Evolutionary conservation across 2,888 invertebrate species (phyloP).

Genomic region (Eupithecia subumbrata): DNA sequence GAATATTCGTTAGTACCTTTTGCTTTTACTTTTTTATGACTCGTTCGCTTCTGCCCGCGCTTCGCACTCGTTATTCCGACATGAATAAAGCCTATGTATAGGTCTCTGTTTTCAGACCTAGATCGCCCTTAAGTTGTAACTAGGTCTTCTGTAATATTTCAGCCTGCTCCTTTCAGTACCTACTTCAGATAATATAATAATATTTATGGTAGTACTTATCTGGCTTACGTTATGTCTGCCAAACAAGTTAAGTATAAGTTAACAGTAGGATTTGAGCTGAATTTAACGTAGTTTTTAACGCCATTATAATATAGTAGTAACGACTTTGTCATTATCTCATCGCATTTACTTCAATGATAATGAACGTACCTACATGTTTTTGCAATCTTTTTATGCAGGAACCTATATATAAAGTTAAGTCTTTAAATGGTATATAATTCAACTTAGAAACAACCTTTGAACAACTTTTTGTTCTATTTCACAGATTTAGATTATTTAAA

Average conservation of each 20-base stretch:
- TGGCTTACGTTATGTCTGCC: too few relatives aligned
- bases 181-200: not conserved
- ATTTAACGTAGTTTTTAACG: not conserved
- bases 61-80: not conserved
- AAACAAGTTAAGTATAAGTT: too few relatives aligned
- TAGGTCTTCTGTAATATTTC: not conserved
- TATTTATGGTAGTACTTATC: too few relatives aligned
- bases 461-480: slow-evolving; percentile 32
- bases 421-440: not conserved
- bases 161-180: not conserved
- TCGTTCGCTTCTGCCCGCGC: not conserved
- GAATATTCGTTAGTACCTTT: slow-evolving; percentile 57
- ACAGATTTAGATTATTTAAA: slow-evolving; percentile 66
- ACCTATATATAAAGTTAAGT: not conserved
- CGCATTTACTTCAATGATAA: not conserved
- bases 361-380: not conserved
- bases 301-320: not conserved
- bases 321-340: not conserved
- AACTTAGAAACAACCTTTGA: not conserved
- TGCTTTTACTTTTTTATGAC: slow-evolving; percentile 12
- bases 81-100: not conserved
- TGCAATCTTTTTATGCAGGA: not conserved
- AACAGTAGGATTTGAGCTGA: not conserved
- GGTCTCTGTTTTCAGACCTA: not conserved
- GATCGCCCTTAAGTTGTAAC: not conserved